Evolutionary conservation across 2,113 vertebrate genomes (phyloP), one percentile per base, ranked within the genome.

Genomic region (Salvelinus fontinalis): DNA sequence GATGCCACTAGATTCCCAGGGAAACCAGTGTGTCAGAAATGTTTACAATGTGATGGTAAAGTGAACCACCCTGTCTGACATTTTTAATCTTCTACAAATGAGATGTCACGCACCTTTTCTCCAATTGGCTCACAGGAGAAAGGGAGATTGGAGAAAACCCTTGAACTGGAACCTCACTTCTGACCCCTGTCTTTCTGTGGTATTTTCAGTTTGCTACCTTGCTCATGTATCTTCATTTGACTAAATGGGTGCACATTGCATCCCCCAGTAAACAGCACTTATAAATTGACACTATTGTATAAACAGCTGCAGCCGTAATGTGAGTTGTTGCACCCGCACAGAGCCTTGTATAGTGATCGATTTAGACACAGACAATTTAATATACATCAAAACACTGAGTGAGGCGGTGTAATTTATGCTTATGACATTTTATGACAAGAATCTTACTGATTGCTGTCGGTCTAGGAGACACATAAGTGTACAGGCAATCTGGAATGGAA

Each of bases 301-400:
- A 86, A 87, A 73, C 83, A 87, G 84, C 87, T 89, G 84, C 75
- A 26, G 75, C 77, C 74, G 81, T 82, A 78, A 83, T 70, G 7
- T 67, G 60, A 76, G 77, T 24, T 80, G 71, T 71, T 80, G 68
- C 67, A 77, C 67, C 8, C 31, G 73, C 67, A 67, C 76, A 49
- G 68, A 77, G 66, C 68, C 24, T 83, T 71, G 73, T 77, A 65
- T 75, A 68, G 68, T 77, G 78, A 87, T 85, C 76, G 67, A 85
- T 89, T 89, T 84, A 87, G 80, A 85, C 82, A 82, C 82, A 86
- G 82, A 75, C 78, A 81, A 77, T 88, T 90, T 87, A 89, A 87
- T 86, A 82, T 80, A 81, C 84, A 78, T 67, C 60, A 76, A 81
- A 81, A 74, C 76, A 71, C 57, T 69, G 76, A 74, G 78, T 71